Evolutionary conservation across 2,888 invertebrate species (phyloP).

Genomic region (Abscondita cerata): DNA sequence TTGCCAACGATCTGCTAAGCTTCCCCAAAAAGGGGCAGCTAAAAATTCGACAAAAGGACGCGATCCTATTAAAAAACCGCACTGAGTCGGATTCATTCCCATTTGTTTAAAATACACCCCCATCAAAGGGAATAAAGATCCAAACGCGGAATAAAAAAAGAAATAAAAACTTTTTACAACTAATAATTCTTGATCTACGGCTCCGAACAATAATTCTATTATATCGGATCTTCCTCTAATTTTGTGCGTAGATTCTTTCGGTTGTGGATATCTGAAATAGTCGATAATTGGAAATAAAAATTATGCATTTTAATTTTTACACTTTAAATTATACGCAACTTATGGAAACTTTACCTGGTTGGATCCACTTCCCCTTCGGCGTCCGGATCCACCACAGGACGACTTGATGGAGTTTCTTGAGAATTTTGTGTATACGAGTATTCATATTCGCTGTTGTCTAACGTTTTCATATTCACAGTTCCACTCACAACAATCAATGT

Average conservation of each 20-base stretch:
- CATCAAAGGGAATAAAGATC: constrained; percentile 96
- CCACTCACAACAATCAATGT: constrained; percentile 41
- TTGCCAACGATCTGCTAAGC: constrained; percentile 86
- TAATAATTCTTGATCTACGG: constrained; percentile 89
- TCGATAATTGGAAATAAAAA: not conserved
- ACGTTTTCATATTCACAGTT: constrained; percentile 36
- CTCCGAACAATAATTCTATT: constrained; percentile 81
- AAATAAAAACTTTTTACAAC: constrained; percentile 98
- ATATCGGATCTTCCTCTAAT: constrained; percentile 86
- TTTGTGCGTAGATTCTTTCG: constrained; percentile 89
- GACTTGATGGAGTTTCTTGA: constrained; percentile 50
- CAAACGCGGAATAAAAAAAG: constrained; percentile 99
- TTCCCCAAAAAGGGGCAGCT: constrained; percentile 98
- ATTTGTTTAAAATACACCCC: constrained; percentile 99
- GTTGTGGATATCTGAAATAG: constrained; percentile 74
- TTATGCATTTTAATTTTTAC: not conserved
- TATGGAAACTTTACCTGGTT: constrained; percentile 62
- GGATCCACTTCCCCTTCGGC: constrained; percentile 89
- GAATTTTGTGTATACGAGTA: constrained; percentile 41
- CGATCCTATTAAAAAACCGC: constrained; percentile 92
- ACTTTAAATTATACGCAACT: constrained; percentile 7
- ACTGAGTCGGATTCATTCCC: constrained; percentile 96
- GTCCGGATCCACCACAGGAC: constrained; percentile 84
- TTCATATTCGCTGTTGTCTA: constrained; percentile 50
- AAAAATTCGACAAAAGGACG: constrained; percentile 97